These are phyloP conservation scores for Sarcophaga rosellei DNA, from an alignment of 2,888 invertebrate genomes.

Conservation along the genomic window DNA sequence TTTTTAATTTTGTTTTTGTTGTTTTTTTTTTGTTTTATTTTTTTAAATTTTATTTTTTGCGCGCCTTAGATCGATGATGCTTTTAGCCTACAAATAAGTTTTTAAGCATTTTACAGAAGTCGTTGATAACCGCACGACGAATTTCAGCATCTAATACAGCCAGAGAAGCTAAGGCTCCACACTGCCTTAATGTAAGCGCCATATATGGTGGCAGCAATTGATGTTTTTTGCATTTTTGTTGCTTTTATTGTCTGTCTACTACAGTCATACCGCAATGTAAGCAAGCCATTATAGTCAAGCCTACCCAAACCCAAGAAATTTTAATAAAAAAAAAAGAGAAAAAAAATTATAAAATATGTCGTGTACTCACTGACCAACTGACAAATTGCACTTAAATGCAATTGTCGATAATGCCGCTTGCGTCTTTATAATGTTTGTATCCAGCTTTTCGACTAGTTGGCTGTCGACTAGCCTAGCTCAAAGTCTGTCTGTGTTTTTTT, in stretches of 20 bases:
- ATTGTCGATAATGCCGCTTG: conserved; percentile 70
- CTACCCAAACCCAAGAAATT: conserved; percentile 48
- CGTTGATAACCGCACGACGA: conserved; percentile 28
- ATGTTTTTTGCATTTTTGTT: conserved; percentile 33
- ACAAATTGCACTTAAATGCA: conserved; percentile 71
- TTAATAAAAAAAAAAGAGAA: conserved; percentile 27
- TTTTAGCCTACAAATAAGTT: conserved; percentile 65
- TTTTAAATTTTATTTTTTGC: conserved; percentile 16
- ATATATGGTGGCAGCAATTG: conserved; percentile 62
- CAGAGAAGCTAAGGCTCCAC: conserved; percentile 33
- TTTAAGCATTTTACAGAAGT: conserved; percentile 43
- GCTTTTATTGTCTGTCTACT: conserved; percentile 43
- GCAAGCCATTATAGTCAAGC: conserved; percentile 36
- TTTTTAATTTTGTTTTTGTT: no score
- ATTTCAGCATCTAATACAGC: not conserved
- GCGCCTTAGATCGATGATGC: conserved; percentile 66
- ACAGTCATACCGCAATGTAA: conserved; percentile 32
- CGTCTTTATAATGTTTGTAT: conserved; percentile 41
- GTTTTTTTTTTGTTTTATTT: not conserved
- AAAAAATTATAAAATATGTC: conserved; percentile 47
- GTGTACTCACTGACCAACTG: conserved; percentile 70
- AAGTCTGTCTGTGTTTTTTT: not conserved
- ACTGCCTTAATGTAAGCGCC: conserved; percentile 57
- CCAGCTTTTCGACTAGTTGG: conserved; percentile 29
- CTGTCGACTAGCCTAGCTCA: not conserved